phyloP scores from a whole-genome alignment of 1,140 invertebrate species.

The Acromyrmex heyeri region DNA sequence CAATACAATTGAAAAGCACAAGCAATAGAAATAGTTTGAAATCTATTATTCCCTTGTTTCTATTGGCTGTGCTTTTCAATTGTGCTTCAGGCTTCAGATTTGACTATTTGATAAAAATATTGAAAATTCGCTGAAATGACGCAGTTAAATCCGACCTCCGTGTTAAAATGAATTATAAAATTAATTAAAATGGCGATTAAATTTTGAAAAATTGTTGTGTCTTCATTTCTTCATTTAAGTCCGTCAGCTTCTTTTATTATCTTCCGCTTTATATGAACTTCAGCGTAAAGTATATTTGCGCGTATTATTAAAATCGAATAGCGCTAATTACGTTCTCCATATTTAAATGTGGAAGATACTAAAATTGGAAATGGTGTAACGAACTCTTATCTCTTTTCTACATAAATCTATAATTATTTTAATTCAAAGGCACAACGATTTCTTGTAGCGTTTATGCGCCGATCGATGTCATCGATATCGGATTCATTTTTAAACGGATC shows the following conservation, averaged over 20 bases:
- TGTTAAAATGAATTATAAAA: not conserved
- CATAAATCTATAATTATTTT: conserved; percentile 14
- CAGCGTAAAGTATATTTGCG: not conserved
- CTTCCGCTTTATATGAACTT: not conserved
- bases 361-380: not conserved
- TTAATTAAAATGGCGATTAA: not conserved
- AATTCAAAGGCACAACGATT: not conserved
- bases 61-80: too few relatives aligned
- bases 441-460: not conserved
- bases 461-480: conserved; percentile 58
- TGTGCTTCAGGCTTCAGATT: too few relatives aligned
- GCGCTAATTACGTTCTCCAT: not conserved
- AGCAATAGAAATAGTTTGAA: too few relatives aligned
- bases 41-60: too few relatives aligned
- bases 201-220: not conserved
- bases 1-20: too few relatives aligned
- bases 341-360: not conserved
- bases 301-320: not conserved
- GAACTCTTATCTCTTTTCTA: not conserved
- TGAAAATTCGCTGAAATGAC: not conserved
- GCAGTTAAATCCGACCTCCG: not conserved
- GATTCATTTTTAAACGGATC: conserved; percentile 58
- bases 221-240: not conserved
- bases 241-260: not conserved
- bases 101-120: not conserved